A percentile compares a stretch with the other conserved stretches of the same genome.
These are phyloP conservation scores for Alaudala cheleensis DNA, from an alignment of 2,113 vertebrate species.

Conservation along the genomic window DNA sequence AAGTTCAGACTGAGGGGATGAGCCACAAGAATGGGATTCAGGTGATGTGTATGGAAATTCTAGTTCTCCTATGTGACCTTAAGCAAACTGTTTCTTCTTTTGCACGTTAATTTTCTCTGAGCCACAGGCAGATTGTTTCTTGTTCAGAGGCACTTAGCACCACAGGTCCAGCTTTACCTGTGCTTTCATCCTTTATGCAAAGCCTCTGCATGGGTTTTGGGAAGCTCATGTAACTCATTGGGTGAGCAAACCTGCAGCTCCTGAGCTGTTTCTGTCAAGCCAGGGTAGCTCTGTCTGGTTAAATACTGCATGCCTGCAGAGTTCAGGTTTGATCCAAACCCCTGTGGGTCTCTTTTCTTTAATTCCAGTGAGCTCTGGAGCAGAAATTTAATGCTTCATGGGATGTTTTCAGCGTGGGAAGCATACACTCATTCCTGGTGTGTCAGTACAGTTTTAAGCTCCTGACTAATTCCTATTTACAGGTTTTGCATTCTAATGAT, in stretches of 20 bases:
- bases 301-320: background rate
- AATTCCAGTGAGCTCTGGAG: conserved; percentile 2
- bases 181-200: background rate
- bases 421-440: background rate
- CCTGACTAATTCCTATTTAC: conserved; percentile 41
- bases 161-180: background rate
- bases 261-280: background rate
- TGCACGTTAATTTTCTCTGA: background rate
- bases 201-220: background rate
- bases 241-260: background rate
- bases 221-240: background rate
- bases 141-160: background rate
- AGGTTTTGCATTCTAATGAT: conserved; percentile 27
- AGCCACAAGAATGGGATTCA: background rate
- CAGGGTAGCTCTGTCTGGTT: background rate
- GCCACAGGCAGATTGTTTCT: background rate
- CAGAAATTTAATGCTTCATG: background rate
- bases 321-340: conserved; percentile 1
- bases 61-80: background rate
- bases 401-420: background rate
- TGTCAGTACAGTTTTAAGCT: conserved; percentile 19
- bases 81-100: conserved; percentile 12
- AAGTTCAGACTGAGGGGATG: background rate
- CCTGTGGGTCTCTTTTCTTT: background rate
- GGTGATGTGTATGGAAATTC: background rate